phyloP scores from a whole-genome alignment of 2,888 invertebrate species.

The Sarcophaga rosellei region DNA sequence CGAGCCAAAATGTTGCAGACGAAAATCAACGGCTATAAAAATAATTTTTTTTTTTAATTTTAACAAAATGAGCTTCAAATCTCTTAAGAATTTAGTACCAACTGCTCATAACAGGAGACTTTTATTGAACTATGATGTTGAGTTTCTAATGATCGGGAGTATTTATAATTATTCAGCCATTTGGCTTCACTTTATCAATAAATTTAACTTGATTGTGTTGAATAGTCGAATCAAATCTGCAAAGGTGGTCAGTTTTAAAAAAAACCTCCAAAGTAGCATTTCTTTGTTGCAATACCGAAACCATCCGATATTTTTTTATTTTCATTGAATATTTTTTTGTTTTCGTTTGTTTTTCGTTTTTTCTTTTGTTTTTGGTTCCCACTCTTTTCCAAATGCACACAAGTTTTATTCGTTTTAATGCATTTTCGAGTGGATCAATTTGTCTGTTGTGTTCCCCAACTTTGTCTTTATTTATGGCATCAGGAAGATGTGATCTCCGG shows the following conservation, averaged over 20 bases:
- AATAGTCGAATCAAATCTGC: neutral
- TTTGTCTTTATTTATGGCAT: constrained; percentile 68
- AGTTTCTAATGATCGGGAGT: too few relatives aligned
- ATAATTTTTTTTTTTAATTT: too few relatives aligned
- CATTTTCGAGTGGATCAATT: constrained; percentile 79
- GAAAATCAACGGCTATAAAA: too few relatives aligned
- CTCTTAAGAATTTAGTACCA: too few relatives aligned
- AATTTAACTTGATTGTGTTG: neutral
- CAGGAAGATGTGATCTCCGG: constrained; percentile 63
- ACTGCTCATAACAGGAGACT: too few relatives aligned
- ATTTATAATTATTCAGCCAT: too few relatives aligned
- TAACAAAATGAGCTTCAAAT: too few relatives aligned
- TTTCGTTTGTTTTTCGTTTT: neutral
- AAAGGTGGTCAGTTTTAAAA: constrained; percentile 3
- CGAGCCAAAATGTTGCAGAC: too few relatives aligned
- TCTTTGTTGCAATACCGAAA: constrained; percentile 41
- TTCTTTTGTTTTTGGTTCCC: constrained; percentile 21
- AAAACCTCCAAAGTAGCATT: neutral
- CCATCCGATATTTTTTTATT: neutral
- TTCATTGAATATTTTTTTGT: constrained; percentile 27
- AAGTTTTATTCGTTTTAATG: constrained; percentile 72
- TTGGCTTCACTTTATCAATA: too few relatives aligned
- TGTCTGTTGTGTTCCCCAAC: constrained; percentile 72
- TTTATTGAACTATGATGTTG: too few relatives aligned
- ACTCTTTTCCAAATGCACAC: constrained; percentile 60